Conservation (phyloP, 2,888 invertebrate species). For the Synergus japonicus region DNA sequence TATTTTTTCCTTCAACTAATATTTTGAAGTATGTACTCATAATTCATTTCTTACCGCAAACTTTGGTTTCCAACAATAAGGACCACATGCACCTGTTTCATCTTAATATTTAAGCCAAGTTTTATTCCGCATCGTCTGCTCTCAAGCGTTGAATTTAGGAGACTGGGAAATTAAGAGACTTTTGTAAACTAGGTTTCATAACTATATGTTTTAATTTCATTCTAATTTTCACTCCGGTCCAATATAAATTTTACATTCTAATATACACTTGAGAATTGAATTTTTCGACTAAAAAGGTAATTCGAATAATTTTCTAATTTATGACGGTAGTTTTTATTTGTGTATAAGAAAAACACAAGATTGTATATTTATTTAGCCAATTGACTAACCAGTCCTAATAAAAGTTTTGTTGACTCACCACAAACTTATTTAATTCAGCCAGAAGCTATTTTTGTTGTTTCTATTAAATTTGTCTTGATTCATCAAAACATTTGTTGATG, state of each 20-base stretch:
- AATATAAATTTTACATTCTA: background rate
- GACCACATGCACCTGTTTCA: constrained; percentile 13
- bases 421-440: too few relatives aligned
- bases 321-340: background rate
- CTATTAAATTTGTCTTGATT: too few relatives aligned
- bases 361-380: too few relatives aligned
- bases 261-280: background rate
- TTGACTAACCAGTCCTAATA: too few relatives aligned
- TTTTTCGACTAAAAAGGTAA: background rate
- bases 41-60: constrained; percentile 14
- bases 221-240: background rate
- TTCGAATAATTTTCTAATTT: too few relatives aligned
- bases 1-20: background rate
- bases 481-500: too few relatives aligned
- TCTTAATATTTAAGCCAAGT: constrained; percentile 25
- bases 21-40: background rate
- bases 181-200: constrained; percentile 4
- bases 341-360: too few relatives aligned
- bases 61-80: constrained; percentile 13
- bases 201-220: background rate
- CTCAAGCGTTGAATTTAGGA: constrained; percentile 20
- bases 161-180: constrained; percentile 13
- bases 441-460: too few relatives aligned
- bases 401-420: too few relatives aligned
- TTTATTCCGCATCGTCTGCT: constrained; percentile 22